These are phyloP conservation scores for Lasioglossum villosulum DNA, from an alignment of 2,888 invertebrate genomes.

Conservation along the genomic window DNA sequence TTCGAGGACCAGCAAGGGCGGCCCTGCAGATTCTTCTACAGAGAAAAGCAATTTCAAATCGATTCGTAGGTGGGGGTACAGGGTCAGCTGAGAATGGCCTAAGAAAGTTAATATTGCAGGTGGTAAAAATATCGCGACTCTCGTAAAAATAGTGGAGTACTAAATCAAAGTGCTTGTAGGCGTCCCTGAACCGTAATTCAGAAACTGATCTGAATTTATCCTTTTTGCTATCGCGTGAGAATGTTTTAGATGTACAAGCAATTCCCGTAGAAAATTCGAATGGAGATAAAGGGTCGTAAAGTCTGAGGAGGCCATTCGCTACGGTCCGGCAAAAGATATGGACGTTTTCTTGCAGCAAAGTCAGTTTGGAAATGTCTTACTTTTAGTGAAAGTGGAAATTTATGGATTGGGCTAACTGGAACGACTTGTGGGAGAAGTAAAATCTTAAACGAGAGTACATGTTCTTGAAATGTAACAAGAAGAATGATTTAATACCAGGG, in stretches of 20 bases:
- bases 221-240: background rate
- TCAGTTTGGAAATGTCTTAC: background rate
- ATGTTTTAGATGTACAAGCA: background rate
- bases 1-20: background rate
- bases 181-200: background rate
- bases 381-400: background rate
- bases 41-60: background rate
- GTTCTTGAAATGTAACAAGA: too few relatives aligned
- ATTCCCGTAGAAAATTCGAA: background rate
- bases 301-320: background rate
- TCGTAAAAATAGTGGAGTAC: background rate
- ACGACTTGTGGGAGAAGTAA: too few relatives aligned
- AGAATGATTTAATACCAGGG: too few relatives aligned
- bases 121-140: background rate
- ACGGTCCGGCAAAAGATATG: background rate
- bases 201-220: conserved; percentile 1
- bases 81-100: background rate
- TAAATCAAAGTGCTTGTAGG: conserved; percentile 6
- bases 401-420: background rate
- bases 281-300: background rate
- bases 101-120: conserved; percentile 1
- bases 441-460: too few relatives aligned
- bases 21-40: background rate
- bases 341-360: background rate
- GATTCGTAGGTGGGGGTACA: background rate